Base-by-base conservation (phyloP, 2,888 invertebrate genomes). In the Hemaris fuciformis region DNA sequence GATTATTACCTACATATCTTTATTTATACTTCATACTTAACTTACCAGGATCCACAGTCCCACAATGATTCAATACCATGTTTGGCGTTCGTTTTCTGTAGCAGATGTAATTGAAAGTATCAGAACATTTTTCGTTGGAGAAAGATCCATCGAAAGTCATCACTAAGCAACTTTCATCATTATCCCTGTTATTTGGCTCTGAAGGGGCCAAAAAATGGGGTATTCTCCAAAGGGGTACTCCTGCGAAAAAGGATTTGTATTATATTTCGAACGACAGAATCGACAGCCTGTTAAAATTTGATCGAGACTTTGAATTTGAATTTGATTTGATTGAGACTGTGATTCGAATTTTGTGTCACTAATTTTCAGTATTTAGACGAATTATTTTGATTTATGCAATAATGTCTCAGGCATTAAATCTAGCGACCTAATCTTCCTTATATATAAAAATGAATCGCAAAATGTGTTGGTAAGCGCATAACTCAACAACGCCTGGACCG, bases 81-180 rank as follows among this genome's bases (percentile, higher is more conserved):
- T 60, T 61, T 1, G 60, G 38, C 0, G 65, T 62, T 0, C 66
- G 63, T 58, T 76, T 72, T 61, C 69, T 73, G 61, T 67, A 78
- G 64, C 79, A 80, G 5, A 78, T 65, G 61, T 73, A 81, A 0
- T 76, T 79, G 42, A 67, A 67, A 0, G 73, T 68, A 1, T 74
- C 71, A 2, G 62, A 58, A 58, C 81, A 82, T 43, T 64, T 65
- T 1, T 72, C 72, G 46, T 79, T 80, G 0, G 74, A 75, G 1
- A 81, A 10, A 1, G 64, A 69, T 1, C 80, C 80, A 8, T 67
- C 69, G 3, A 57, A 57, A 43, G 69, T 31, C 71, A n/a, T n/a
- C n/a, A n/a, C n/a, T n/a, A 78, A 62, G 59, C 82, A 81, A 57
- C 70, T 72, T 34, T 80, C 81, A 1, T 66, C 42, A 41, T 76